phyloP scores from a whole-genome alignment of 2,888 invertebrate genomes.

The Andrena marginata region DNA sequence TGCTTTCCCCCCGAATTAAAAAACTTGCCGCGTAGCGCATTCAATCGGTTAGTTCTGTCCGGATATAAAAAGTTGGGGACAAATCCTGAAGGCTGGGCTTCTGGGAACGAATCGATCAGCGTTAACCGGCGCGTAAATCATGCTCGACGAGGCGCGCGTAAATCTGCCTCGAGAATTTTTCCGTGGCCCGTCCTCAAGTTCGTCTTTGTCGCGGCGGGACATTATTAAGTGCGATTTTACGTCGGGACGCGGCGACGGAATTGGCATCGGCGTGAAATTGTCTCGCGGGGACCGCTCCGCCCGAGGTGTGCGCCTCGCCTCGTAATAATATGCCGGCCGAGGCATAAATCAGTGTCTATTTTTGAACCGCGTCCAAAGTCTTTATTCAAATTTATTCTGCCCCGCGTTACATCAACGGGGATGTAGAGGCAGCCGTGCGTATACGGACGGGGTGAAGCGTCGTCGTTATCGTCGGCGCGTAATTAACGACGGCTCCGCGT shows the following conservation, averaged over 20 bases:
- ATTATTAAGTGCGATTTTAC: slow-evolving; percentile 63
- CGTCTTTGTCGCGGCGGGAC: slow-evolving; percentile 58
- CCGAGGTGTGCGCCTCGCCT: slow-evolving; percentile 19
- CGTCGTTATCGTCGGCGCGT: slow-evolving; percentile 52
- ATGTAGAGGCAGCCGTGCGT: slow-evolving; percentile 29
- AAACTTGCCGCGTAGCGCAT: background rate
- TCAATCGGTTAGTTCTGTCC: background rate
- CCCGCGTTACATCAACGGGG: slow-evolving; percentile 64
- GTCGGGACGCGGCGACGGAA: slow-evolving; percentile 52
- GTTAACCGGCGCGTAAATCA: slow-evolving; percentile 60
- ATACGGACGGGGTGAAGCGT: slow-evolving; percentile 24
- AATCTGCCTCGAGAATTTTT: slow-evolving; percentile 63
- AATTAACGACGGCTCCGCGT: slow-evolving; percentile 52
- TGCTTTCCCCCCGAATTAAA: too few relatives aligned
- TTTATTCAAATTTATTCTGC: slow-evolving; percentile 71
- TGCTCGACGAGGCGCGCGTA: slow-evolving; percentile 44
- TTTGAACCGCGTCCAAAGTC: slow-evolving; percentile 70
- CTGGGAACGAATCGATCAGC: slow-evolving; percentile 44
- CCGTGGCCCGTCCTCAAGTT: slow-evolving; percentile 46
- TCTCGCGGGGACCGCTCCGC: slow-evolving; percentile 49
- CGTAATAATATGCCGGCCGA: slow-evolving; percentile 66
- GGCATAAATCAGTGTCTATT: slow-evolving; percentile 71
- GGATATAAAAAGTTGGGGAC: background rate
- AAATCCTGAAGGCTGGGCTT: slow-evolving; percentile 7
- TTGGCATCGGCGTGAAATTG: slow-evolving; percentile 69